A percentile compares a stretch with the other conserved stretches of the same genome.
phyloP scores from a whole-genome alignment of 2,113 vertebrate genomes.

The Sminthopsis crassicaudata region DNA sequence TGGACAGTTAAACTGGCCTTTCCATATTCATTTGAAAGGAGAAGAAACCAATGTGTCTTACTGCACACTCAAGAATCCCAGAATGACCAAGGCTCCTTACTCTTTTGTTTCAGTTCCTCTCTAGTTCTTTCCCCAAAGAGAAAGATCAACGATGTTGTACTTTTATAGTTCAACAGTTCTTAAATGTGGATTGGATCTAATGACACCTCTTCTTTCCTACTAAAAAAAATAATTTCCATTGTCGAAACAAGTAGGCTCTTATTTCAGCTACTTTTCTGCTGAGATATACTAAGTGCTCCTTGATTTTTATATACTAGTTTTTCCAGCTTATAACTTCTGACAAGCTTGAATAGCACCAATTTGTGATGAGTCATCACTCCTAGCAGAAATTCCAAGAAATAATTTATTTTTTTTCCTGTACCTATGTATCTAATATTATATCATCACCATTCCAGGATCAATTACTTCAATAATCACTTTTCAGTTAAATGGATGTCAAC shows the following conservation, averaged over 20 bases:
- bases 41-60: background rate
- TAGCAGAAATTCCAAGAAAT: constrained; percentile 78
- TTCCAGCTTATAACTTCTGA: constrained; percentile 71
- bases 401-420: constrained; percentile 81
- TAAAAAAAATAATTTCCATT: background rate
- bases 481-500: constrained; percentile 75
- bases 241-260: background rate
- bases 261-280: background rate
- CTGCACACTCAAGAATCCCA: background rate
- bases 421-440: constrained; percentile 47
- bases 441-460: constrained; percentile 55
- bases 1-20: background rate
- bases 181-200: background rate
- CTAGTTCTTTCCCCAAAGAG: background rate
- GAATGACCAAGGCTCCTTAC: background rate
- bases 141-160: background rate
- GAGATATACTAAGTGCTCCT: background rate
- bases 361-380: constrained; percentile 77
- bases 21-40: background rate
- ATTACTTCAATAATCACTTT: constrained; percentile 60
- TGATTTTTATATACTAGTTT: constrained; percentile 67
- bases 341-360: constrained; percentile 74
- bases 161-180: background rate
- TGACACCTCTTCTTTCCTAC: background rate
- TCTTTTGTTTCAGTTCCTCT: background rate